Evolutionary conservation across 2,888 invertebrate species (phyloP).

Genomic region (Ectobius pallidus): DNA sequence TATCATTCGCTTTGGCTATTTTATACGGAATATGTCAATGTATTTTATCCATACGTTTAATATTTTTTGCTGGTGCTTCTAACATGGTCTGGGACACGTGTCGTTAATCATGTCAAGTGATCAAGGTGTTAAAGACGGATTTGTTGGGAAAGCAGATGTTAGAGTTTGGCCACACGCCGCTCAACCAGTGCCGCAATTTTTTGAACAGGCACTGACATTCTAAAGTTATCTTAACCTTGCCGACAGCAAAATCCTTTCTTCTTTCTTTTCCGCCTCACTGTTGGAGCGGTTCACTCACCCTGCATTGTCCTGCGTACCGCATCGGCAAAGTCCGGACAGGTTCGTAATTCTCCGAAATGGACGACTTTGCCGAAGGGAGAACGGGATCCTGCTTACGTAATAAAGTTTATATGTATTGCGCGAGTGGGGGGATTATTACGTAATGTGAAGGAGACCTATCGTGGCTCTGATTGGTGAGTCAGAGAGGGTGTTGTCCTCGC

Average conservation of each 20-base stretch:
- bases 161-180: slow-evolving; percentile 20
- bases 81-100: too few species aligned
- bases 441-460: slow-evolving; percentile 60
- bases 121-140: too few species aligned
- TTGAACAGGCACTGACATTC: slow-evolving; percentile 33
- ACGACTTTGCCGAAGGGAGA: slow-evolving; percentile 37
- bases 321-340: slow-evolving; percentile 26
- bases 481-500: slow-evolving; percentile 60
- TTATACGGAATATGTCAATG: too few species aligned
- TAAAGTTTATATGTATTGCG: slow-evolving; percentile 6
- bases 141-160: too few species aligned
- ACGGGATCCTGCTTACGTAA: slow-evolving; percentile 40
- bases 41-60: too few species aligned
- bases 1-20: too few species aligned
- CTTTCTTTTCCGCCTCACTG: slow-evolving; percentile 27
- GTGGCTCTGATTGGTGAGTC: slow-evolving; percentile 59
- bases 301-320: slow-evolving; percentile 36
- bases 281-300: slow-evolving; percentile 43
- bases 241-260: slow-evolving; percentile 27
- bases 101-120: too few species aligned
- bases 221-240: slow-evolving; percentile 35
- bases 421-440: too few species aligned
- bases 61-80: too few species aligned
- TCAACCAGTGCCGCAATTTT: slow-evolving; percentile 5
- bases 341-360: slow-evolving; percentile 22